Evolutionary conservation across 2,797 vertebrate genomes (phyloP), one percentile per base, ranked within the genome.

Genomic region (Urophycis tenuis): DNA sequence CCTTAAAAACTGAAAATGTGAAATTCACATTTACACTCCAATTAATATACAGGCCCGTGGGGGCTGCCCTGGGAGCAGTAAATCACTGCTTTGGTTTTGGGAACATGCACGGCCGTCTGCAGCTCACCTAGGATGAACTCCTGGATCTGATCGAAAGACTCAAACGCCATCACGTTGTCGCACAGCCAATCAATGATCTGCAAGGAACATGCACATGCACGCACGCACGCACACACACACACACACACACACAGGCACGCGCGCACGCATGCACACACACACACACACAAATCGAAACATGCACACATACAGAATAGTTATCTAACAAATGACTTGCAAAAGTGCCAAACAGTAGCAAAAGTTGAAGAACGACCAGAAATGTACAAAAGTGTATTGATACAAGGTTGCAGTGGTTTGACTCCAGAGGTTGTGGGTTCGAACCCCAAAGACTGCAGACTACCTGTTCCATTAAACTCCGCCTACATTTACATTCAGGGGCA

Each of bases 51-150:
- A 17, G 15, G 67, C 69, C 17, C 5, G 12, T 19, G 31, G 31
- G 31, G 29, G 8, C 31, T 70, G 8, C 31, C 31, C 17, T 70
- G 29, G 1, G 64, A 69, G 64, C 64, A 69, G 15, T 31, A 71
- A 33, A 32, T 31, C 17, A 33, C 2, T 32, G 25, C 4, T 69
- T 30, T 11, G 69, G 12, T 33, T 33, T 33, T 31, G 17, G 2
- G 32, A 12, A 34, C 19, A 5, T 35, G 11, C 11, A 53, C 30
- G 22, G 53, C 2, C 19, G 45, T 71, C 17, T 35, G 60, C 49
- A 45, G 83, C 95, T 89, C 91, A 98, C 97, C 96, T 72, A 97
- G 90, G 83, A 99, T 93, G 90, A 98, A 97, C 91, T 99, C 97
- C 88, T 98, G 97, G 87, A 98, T 94, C 78, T 94, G 95, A 91